These are phyloP conservation scores for Thymelicus sylvestris DNA, from an alignment of 2,888 invertebrate genomes.

Conservation along the genomic window DNA sequence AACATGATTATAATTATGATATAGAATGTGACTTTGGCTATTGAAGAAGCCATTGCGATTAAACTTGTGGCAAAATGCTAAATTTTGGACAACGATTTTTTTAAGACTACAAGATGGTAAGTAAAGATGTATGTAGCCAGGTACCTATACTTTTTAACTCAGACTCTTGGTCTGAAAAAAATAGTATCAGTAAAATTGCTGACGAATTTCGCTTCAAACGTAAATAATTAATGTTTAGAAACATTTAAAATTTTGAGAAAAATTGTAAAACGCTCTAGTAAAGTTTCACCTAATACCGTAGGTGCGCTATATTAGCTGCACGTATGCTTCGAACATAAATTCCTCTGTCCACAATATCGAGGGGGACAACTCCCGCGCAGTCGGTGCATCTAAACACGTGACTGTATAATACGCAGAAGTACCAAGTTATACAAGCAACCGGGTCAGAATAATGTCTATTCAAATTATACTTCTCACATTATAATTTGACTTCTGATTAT, in stretches of 20 bases:
- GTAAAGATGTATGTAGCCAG: too few relatives aligned
- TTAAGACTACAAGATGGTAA: too few relatives aligned
- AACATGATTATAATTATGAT: too few relatives aligned
- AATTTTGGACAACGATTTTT: too few relatives aligned
- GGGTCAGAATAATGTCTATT: background rate
- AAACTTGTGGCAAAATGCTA: background rate
- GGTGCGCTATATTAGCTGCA: conserved; percentile 33
- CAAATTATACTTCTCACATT: background rate
- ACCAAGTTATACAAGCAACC: background rate
- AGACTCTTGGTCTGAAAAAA: too few relatives aligned
- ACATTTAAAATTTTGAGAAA: background rate
- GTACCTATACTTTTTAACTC: too few relatives aligned
- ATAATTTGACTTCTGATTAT: too few relatives aligned
- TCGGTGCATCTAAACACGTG: conserved; percentile 41
- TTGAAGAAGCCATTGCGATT: background rate
- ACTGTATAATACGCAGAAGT: background rate
- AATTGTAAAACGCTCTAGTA: background rate
- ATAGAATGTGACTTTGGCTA: too few relatives aligned
- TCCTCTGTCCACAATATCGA: conserved; percentile 47
- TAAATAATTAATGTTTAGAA: too few relatives aligned
- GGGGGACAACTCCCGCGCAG: conserved; percentile 58
- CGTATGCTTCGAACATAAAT: conserved; percentile 52
- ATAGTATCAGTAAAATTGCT: too few relatives aligned
- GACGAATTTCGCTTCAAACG: too few relatives aligned
- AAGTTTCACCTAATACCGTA: conserved; percentile 11